Conservation (phyloP, 2,888 invertebrate species). For the Scaptomyza cyrtandrae region DNA sequence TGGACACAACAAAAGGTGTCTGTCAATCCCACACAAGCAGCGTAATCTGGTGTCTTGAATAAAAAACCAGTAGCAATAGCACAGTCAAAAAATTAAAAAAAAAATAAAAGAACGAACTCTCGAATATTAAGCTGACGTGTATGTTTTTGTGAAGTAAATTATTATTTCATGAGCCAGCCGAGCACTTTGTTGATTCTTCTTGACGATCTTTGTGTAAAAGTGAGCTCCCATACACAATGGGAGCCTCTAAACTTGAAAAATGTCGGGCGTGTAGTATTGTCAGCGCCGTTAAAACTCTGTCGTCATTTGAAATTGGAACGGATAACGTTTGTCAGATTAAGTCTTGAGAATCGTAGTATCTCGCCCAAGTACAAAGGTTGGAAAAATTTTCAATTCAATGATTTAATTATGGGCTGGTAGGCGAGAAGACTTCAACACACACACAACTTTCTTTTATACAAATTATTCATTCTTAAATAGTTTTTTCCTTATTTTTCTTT, state of each 20-base stretch:
- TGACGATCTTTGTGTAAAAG: conserved; percentile 50
- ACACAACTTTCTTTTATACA: conserved; percentile 69
- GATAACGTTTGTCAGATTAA: conserved; percentile 73
- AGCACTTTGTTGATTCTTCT: conserved; percentile 62
- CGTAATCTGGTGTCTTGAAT: conserved; percentile 65
- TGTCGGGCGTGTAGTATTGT: conserved; percentile 64
- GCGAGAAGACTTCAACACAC: conserved; percentile 41
- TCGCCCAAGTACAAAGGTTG: conserved; percentile 26
- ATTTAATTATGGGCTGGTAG: conserved; percentile 65
- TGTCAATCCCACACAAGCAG: conserved; percentile 64
- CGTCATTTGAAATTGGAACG: conserved; percentile 82
- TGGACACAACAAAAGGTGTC: conserved; percentile 57
- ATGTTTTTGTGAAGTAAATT: conserved; percentile 76
- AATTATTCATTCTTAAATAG: conserved; percentile 70
- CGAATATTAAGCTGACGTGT: conserved; percentile 73
- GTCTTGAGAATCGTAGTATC: conserved; percentile 48
- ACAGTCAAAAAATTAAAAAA: conserved; percentile 5
- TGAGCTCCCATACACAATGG: conserved; percentile 29
- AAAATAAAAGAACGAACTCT: conserved; percentile 46
- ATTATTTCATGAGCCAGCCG: conserved; percentile 69
- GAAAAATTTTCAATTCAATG: conserved; percentile 65
- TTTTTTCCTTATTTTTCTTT: conserved; percentile 1
- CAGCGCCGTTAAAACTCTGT: conserved; percentile 74
- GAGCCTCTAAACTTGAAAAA: conserved; percentile 49
- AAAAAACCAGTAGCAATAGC: conserved; percentile 66